Conservation (phyloP, 2,888 invertebrate genomes). For the Torymus auratus region DNA sequence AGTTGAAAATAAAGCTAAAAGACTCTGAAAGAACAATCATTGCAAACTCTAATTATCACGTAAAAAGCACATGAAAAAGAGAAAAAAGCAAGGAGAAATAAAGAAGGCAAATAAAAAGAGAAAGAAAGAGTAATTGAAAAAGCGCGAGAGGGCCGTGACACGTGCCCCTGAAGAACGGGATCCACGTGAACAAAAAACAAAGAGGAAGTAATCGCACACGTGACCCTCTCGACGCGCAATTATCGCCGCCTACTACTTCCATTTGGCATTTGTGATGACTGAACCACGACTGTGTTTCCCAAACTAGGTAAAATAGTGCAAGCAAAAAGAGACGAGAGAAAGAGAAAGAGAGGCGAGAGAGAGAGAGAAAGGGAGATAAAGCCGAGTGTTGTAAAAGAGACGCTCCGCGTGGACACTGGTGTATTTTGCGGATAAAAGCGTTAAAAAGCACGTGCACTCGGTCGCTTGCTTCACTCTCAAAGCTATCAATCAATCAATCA, state of each 20-base stretch:
- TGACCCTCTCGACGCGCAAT: constrained; percentile 34
- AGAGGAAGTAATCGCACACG: constrained; percentile 16
- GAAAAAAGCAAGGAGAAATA: constrained; percentile 48
- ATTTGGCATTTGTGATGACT: constrained; percentile 68
- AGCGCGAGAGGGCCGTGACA: constrained; percentile 52
- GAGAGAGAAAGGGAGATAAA: constrained; percentile 55
- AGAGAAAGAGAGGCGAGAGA: constrained; percentile 48
- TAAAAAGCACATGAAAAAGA: constrained; percentile 17
- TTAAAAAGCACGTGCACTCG: constrained; percentile 26
- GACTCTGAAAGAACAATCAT: constrained; percentile 42
- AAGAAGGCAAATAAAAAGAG: constrained; percentile 42
- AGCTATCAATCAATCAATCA: too few species aligned
- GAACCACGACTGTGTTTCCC: constrained; percentile 77
- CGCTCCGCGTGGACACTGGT: constrained; percentile 55
- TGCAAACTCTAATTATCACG: constrained; percentile 16
- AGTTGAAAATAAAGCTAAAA: constrained; percentile 8
- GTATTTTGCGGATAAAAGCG: constrained; percentile 11
- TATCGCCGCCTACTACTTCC: constrained; percentile 62
- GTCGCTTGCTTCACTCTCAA: constrained; percentile 3
- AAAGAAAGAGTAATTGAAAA: constrained; percentile 34
- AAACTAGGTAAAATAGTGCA: constrained; percentile 76
- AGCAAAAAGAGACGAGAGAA: constrained; percentile 64
- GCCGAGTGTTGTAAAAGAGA: constrained; percentile 33
- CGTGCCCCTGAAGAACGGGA: constrained; percentile 57
- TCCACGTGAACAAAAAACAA: constrained; percentile 57